These are phyloP conservation scores for Microctonus hyperodae DNA, from an alignment of 2,888 invertebrate genomes.

Conservation along the genomic window DNA sequence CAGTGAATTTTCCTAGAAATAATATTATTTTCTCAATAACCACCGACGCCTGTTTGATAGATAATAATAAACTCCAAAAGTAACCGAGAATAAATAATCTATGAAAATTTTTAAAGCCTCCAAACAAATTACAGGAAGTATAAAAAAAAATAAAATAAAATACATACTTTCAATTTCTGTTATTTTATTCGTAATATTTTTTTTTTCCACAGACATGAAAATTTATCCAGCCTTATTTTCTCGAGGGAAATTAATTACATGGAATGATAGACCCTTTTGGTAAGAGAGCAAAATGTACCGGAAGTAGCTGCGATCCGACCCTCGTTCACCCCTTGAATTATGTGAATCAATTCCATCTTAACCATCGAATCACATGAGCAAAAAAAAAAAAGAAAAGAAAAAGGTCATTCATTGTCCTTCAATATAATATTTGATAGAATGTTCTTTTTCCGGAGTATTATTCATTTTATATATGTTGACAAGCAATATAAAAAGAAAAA, in stretches of 20 bases:
- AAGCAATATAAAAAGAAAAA: neutral
- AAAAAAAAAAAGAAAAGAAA: too few relatives aligned
- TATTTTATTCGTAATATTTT: neutral
- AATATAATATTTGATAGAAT: neutral
- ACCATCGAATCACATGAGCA: neutral
- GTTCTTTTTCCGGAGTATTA: neutral
- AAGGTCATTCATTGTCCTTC: neutral
- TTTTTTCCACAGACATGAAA: neutral
- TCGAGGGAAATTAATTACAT: conserved; percentile 1
- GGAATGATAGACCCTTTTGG: neutral
- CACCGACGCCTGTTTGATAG: neutral
- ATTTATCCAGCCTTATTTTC: neutral
- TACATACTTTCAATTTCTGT: too few relatives aligned
- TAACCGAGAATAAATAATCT: conserved; percentile 4
- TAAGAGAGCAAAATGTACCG: neutral
- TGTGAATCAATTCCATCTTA: neutral
- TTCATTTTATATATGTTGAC: neutral
- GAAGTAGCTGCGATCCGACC: neutral
- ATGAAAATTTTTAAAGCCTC: neutral
- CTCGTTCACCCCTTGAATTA: neutral
- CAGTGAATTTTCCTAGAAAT: conserved; percentile 16
- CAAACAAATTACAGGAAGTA: neutral
- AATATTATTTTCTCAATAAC: too few relatives aligned
- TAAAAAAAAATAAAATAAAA: neutral
- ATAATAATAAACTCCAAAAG: neutral